Conservation (phyloP, 2,888 invertebrate species). For the Chalcis sispes region DNA sequence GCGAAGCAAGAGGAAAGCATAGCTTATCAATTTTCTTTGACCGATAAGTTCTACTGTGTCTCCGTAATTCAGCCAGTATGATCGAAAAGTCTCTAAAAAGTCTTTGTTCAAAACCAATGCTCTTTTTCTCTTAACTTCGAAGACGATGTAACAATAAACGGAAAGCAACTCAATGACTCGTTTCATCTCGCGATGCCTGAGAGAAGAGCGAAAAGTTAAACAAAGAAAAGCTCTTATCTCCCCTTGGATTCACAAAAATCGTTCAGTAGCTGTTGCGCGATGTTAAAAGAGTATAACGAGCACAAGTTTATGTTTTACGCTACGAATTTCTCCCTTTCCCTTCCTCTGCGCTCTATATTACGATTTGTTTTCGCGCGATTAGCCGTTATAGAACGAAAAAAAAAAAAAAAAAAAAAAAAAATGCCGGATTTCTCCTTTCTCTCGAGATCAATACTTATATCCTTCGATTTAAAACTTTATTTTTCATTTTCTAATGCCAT, state of each 20-base stretch:
- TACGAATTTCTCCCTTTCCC: not conserved
- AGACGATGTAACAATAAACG: too few species aligned
- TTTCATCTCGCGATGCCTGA: not conserved
- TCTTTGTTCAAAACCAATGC: slow-evolving; percentile 56
- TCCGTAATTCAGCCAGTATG: not conserved
- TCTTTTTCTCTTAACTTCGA: slow-evolving; percentile 13
- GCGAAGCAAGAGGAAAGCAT: not conserved
- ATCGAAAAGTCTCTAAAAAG: not conserved
- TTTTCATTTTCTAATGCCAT: too few species aligned
- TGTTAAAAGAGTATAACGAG: too few species aligned
- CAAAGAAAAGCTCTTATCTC: slow-evolving; percentile 44
- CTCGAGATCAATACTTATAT: not conserved
- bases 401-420: too few species aligned
- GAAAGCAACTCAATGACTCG: too few species aligned
- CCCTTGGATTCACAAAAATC: slow-evolving; percentile 43
- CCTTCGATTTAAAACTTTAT: too few species aligned
- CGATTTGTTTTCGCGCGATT: not conserved
- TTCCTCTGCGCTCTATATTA: not conserved
- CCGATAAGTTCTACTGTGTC: slow-evolving; percentile 36
- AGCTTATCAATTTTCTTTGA: slow-evolving; percentile 32
- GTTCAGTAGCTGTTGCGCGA: not conserved
- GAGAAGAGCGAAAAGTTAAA: not conserved
- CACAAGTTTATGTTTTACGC: too few species aligned
- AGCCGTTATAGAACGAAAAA: not conserved
- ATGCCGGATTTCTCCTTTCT: not conserved